These are phyloP conservation scores for Julus scandinavius DNA, from an alignment of 2,888 invertebrate species.

Conservation along the genomic window DNA sequence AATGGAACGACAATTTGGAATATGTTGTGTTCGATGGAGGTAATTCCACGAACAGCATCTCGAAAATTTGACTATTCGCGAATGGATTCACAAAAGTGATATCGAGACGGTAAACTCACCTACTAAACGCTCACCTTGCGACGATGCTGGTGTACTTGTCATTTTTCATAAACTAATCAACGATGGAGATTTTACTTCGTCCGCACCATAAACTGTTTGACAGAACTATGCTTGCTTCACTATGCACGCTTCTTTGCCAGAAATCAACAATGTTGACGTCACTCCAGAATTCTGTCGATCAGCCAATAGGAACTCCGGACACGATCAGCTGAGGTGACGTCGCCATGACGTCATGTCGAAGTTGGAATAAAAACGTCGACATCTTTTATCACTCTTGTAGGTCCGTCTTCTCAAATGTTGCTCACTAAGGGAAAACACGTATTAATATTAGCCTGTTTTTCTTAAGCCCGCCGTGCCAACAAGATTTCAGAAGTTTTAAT, in stretches of 20 bases:
- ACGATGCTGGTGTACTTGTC: not conserved
- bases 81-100: too few relatives aligned
- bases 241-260: constrained; percentile 3
- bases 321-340: constrained; percentile 33
- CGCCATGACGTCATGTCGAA: not conserved
- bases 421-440: too few relatives aligned
- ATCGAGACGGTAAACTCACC: not conserved
- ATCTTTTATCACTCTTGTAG: not conserved
- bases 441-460: too few relatives aligned
- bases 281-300: not conserved
- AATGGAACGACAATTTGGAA: not conserved
- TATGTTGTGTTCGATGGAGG: too few relatives aligned
- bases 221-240: not conserved
- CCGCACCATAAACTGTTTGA: constrained; percentile 1
- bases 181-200: not conserved
- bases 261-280: constrained; percentile 14
- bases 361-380: not conserved
- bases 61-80: too few relatives aligned
- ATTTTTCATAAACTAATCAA: not conserved
- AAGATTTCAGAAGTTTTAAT: too few relatives aligned
- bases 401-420: too few relatives aligned
- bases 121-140: not conserved
- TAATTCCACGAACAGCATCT: too few relatives aligned
- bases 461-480: too few relatives aligned
- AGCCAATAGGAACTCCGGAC: not conserved